Evolutionary conservation across 2,797 vertebrate species (phyloP).

Genomic region (Thalassophryne amazonica): DNA sequence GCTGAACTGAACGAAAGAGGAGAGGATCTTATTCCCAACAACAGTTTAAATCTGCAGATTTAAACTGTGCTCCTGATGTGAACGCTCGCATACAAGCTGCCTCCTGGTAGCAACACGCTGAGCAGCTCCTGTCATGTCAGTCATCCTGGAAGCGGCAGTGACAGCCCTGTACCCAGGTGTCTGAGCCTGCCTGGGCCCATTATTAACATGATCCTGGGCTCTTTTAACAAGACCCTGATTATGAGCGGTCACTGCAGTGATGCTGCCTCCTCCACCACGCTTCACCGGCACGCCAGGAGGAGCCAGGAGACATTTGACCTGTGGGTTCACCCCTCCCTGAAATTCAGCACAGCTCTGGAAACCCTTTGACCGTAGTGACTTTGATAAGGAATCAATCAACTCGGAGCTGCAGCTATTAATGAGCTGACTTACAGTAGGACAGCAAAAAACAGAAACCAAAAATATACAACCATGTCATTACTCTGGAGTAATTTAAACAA

Average conservation of each 20-base stretch:
- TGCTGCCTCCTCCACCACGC: not conserved
- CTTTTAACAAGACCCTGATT: conserved; percentile 43
- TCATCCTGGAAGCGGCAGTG: conserved; percentile 31
- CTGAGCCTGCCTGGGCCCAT: conserved; percentile 42
- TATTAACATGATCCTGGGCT: conserved; percentile 33
- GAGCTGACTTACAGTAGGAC: conserved; percentile 34
- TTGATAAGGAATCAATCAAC: conserved; percentile 61
- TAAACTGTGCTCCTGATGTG: not conserved
- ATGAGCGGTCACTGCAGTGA: conserved; percentile 2
- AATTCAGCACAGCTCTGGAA: conserved; percentile 53
- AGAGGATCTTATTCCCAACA: conserved; percentile 8
- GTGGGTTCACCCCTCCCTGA: conserved; percentile 30
- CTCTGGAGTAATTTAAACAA: not conserved
- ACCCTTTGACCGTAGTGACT: conserved; percentile 52
- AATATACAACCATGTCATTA: not conserved
- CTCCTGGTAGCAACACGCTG: conserved; percentile 31
- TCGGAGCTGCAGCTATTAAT: conserved; percentile 36
- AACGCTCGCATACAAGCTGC: conserved; percentile 40
- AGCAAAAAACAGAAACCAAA: conserved; percentile 12
- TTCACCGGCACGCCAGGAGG: not conserved
- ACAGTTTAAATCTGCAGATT: conserved; percentile 14
- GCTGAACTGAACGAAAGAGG: not conserved
- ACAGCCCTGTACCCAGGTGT: conserved; percentile 61
- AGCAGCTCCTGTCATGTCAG: conserved; percentile 37
- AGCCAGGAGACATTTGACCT: conserved; percentile 46